Conservation (phyloP, 2,888 invertebrate species). For the Erpobdella octoculata region DNA sequence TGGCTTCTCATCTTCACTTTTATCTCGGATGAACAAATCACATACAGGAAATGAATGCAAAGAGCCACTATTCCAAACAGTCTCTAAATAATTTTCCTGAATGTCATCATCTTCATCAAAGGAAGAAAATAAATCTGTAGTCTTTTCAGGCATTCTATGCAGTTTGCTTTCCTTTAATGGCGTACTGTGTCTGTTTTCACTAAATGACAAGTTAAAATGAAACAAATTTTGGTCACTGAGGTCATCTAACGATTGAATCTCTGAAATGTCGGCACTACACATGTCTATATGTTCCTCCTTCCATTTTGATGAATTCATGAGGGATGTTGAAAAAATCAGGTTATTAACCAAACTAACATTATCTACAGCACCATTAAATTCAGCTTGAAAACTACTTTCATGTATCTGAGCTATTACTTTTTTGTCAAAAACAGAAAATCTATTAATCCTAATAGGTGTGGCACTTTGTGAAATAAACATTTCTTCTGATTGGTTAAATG, state of each 20-base stretch:
- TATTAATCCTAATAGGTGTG: too few species aligned
- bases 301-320: not conserved
- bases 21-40: too few species aligned
- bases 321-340: not conserved
- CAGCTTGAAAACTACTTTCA: not conserved
- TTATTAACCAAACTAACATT: not conserved
- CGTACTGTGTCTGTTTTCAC: not conserved
- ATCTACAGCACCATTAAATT: not conserved
- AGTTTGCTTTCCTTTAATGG: not conserved
- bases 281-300: not conserved
- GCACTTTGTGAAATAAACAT: too few species aligned
- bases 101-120: constrained; percentile 6
- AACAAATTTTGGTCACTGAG: not conserved
- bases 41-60: too few species aligned
- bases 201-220: too few species aligned
- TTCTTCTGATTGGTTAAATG: too few species aligned
- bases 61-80: not conserved
- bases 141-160: not conserved
- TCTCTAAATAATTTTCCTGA: not conserved
- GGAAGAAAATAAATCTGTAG: not conserved
- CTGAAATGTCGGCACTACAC: not conserved
- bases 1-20: too few species aligned
- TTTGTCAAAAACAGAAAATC: not conserved
- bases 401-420: not conserved
- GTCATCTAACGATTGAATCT: not conserved